Conservation (phyloP, 1,140 invertebrate species). For the Acromyrmex heyeri region DNA sequence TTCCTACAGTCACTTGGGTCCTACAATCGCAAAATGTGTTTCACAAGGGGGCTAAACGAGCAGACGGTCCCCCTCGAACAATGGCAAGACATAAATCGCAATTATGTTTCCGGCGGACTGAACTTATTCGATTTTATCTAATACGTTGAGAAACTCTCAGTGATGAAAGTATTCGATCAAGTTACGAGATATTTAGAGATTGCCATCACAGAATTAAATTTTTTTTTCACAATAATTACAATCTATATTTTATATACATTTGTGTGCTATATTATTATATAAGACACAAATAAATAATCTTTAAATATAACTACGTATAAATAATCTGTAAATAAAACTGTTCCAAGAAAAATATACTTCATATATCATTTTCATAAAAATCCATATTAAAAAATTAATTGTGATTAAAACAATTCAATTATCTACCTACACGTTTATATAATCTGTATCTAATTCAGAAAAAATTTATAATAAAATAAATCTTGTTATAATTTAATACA, state of each 20-base stretch:
- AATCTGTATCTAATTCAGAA: neutral
- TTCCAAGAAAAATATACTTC: neutral
- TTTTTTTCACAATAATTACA: neutral
- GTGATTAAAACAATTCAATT: neutral
- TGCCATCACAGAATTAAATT: neutral
- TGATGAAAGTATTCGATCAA: neutral
- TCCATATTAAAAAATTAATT: neutral
- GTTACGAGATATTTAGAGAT: neutral
- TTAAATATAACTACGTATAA: neutral
- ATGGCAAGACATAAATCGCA: conserved; percentile 56
- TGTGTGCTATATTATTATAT: neutral
- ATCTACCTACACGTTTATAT: neutral
- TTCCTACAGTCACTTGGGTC: conserved; percentile 21
- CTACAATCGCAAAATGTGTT: neutral
- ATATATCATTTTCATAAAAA: conserved; percentile 6
- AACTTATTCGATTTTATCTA: conserved; percentile 50
- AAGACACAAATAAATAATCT: no score
- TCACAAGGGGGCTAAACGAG: conserved; percentile 25
- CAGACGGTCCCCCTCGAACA: conserved; percentile 62
- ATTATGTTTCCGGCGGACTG: conserved; percentile 58
- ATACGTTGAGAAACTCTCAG: neutral
- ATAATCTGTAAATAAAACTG: neutral
- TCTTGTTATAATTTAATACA: neutral
- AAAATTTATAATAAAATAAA: neutral
- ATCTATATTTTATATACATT: neutral